phyloP scores from a whole-genome alignment of 1,140 invertebrate species.

The Eubasilissa regina region DNA sequence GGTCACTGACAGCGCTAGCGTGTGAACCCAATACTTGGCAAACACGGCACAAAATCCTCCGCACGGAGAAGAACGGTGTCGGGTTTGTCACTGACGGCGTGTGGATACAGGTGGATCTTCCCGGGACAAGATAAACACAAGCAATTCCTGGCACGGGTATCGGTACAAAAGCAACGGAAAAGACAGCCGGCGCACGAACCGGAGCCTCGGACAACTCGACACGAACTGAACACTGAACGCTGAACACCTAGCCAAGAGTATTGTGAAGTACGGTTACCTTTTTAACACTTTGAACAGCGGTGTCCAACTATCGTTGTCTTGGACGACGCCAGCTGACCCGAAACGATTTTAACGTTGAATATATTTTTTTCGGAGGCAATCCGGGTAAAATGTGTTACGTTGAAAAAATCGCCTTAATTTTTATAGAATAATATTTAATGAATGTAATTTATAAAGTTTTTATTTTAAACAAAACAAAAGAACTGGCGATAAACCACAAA shows the following conservation, averaged over 20 bases:
- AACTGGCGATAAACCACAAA: too few relatives aligned
- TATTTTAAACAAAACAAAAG: too few relatives aligned
- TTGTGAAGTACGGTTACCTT: constrained; percentile 32
- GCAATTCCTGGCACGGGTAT: not conserved
- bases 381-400: too few relatives aligned
- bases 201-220: constrained; percentile 18
- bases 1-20: constrained; percentile 29
- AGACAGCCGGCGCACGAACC: constrained; percentile 24
- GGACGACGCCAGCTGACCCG: too few relatives aligned
- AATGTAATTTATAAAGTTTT: too few relatives aligned
- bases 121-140: not conserved
- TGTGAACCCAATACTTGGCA: not conserved
- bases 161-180: not conserved
- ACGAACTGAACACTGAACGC: too few relatives aligned
- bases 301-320: constrained; percentile 1
- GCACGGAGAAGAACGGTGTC: not conserved
- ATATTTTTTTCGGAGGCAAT: too few relatives aligned
- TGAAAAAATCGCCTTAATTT: too few relatives aligned
- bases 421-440: too few relatives aligned
- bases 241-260: not conserved
- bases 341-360: too few relatives aligned
- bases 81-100: not conserved
- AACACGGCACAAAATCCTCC: not conserved
- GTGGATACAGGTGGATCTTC: not conserved
- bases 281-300: constrained; percentile 15